Evolutionary conservation across 2,797 vertebrate species (phyloP).

Genomic region (Sebastiscus tertius): DNA sequence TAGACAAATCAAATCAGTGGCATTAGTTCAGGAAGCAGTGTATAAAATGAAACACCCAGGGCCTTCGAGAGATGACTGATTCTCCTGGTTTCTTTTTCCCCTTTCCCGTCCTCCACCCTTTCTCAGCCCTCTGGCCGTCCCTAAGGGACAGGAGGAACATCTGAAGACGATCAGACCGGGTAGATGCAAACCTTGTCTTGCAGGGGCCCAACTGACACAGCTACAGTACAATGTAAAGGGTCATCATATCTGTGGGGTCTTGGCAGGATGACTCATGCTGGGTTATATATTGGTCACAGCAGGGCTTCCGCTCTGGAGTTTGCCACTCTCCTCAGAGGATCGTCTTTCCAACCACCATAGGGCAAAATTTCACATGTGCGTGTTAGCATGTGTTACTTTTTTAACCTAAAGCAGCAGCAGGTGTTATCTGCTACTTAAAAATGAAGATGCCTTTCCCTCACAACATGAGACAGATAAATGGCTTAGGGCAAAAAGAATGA

Average conservation of each 20-base stretch:
- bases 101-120: slow-evolving; percentile 13
- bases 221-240: slow-evolving; percentile 38
- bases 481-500: slow-evolving; percentile 6
- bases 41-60: slow-evolving; percentile 47
- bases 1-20: slow-evolving; percentile 56
- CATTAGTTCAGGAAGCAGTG: slow-evolving; percentile 53
- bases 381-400: slow-evolving; percentile 62
- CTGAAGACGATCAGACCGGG: slow-evolving; percentile 65
- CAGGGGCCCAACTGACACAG: slow-evolving; percentile 40
- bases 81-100: slow-evolving; percentile 36
- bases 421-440: slow-evolving; percentile 68
- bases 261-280: slow-evolving; percentile 66
- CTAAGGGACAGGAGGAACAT: slow-evolving; percentile 58
- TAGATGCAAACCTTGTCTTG: slow-evolving; percentile 19
- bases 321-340: slow-evolving; percentile 58
- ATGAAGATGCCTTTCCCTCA: slow-evolving; percentile 50
- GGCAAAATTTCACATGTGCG: slow-evolving; percentile 64
- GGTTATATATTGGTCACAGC: slow-evolving; percentile 74
- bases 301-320: slow-evolving; percentile 62
- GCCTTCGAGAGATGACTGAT: slow-evolving; percentile 35
- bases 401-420: slow-evolving; percentile 56
- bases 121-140: slow-evolving; percentile 17
- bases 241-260: slow-evolving; percentile 58
- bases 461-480: slow-evolving; percentile 48
- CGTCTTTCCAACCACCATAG: slow-evolving; percentile 56